Percentiles rank a stretch among this genome's conserved stretches.
Conservation (phyloP, 1,140 invertebrate species). For the Formica selysi region DNA sequence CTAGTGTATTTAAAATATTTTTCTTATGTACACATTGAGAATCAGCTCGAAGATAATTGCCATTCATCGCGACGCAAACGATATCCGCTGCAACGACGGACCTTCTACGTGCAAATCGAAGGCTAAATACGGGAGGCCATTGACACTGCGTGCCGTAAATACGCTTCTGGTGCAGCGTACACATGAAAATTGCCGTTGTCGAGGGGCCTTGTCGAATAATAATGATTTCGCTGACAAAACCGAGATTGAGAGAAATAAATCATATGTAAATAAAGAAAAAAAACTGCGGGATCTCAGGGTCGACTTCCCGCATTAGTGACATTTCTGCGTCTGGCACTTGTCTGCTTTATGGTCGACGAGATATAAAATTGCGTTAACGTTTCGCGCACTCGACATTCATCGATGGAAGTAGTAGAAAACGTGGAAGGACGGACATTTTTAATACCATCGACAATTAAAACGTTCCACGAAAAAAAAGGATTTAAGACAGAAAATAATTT, state of each 20-base stretch:
- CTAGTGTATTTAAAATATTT: neutral
- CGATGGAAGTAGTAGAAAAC: neutral
- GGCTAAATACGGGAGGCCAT: slow-evolving; percentile 77
- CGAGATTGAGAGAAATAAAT: slow-evolving; percentile 5
- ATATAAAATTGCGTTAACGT: slow-evolving; percentile 8
- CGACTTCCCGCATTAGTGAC: slow-evolving; percentile 19
- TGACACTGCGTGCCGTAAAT: slow-evolving; percentile 70
- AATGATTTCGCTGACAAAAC: slow-evolving; percentile 22
- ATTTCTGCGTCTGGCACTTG: slow-evolving; percentile 31
- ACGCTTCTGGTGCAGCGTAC: slow-evolving; percentile 48
- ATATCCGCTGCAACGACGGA: slow-evolving; percentile 74
- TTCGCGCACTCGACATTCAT: neutral
- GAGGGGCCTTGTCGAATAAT: slow-evolving; percentile 47
- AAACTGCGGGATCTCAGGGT: slow-evolving; percentile 7
- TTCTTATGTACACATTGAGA: slow-evolving; percentile 21
- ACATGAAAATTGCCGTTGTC: slow-evolving; percentile 61
- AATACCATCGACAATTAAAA: neutral
- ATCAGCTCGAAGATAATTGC: slow-evolving; percentile 61
- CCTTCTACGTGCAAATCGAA: slow-evolving; percentile 71
- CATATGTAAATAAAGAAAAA: neutral
- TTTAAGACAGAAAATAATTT: neutral
- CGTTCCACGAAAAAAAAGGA: neutral
- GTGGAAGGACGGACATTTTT: neutral
- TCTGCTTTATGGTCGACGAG: slow-evolving; percentile 10
- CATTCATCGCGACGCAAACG: slow-evolving; percentile 69